A percentile compares a stretch with the other conserved stretches of the same genome.
Evolutionary conservation across 92 coral and sea anemone genomes (phyloP).

Genomic region (Siderastrea siderea): DNA sequence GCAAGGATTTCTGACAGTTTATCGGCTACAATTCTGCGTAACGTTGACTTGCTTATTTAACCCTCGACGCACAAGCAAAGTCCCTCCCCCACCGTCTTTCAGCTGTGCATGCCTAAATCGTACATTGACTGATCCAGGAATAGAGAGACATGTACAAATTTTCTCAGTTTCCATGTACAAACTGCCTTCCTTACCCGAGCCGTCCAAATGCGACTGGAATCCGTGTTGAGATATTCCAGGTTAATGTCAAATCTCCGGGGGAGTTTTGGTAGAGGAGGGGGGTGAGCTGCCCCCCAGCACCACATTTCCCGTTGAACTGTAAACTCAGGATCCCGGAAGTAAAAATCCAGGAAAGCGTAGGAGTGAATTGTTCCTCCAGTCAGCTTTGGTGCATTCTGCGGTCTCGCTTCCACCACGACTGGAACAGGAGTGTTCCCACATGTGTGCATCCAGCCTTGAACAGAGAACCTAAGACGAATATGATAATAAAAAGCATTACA

Average conservation of each 20-base stretch:
- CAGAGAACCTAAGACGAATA: conserved; percentile 42
- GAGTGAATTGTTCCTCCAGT: conserved; percentile 34
- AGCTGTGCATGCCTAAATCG: too few species aligned
- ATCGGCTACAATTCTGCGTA: too few species aligned
- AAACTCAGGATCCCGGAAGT: conserved; percentile 28
- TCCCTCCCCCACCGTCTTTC: too few species aligned
- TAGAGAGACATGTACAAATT: neutral
- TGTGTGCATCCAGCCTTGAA: conserved; percentile 41
- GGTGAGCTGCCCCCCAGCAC: conserved; percentile 44
- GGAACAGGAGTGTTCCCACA: conserved; percentile 40
- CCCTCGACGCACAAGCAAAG: too few species aligned
- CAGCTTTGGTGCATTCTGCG: conserved; percentile 27
- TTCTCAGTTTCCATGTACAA: neutral
- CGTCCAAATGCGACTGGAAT: conserved; percentile 20
- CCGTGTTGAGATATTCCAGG: conserved; percentile 18
- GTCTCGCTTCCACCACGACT: conserved; percentile 40
- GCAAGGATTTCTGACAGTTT: neutral
- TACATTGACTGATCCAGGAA: neutral
- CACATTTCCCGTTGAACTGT: conserved; percentile 32
- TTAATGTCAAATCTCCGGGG: conserved; percentile 55
- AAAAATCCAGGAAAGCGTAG: conserved; percentile 47
- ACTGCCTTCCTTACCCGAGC: conserved; percentile 14
- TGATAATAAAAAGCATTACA: neutral
- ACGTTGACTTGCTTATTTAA: too few species aligned
- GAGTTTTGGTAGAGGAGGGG: conserved; percentile 50